phyloP scores from a whole-genome alignment of 2,113 vertebrate genomes.

The Okapia johnstoni region DNA sequence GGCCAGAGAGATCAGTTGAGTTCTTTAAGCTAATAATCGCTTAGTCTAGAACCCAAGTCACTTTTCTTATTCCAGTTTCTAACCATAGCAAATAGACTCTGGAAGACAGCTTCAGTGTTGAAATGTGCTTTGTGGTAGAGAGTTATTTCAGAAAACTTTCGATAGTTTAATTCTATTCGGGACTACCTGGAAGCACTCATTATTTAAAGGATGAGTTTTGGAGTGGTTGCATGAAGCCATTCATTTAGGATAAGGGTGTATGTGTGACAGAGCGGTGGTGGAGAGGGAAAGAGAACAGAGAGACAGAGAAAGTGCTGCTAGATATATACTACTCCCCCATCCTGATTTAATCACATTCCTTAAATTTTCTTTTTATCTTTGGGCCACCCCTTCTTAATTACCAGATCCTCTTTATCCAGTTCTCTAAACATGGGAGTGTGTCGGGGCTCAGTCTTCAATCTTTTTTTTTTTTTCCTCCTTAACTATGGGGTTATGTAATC shows the following conservation, averaged over 20 bases:
- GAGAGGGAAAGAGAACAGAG: not conserved
- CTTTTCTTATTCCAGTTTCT: not conserved
- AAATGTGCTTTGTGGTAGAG: not conserved
- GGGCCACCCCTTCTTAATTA: not conserved
- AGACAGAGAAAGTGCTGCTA: not conserved
- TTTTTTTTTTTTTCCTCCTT: not conserved
- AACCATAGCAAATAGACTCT: not conserved
- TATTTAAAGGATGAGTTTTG: not conserved
- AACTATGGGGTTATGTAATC: not conserved
- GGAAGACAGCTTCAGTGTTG: not conserved
- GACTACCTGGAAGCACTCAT: not conserved
- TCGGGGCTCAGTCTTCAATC: not conserved
- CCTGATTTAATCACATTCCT: not conserved
- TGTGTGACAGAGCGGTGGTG: not conserved
- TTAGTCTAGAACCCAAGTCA: not conserved
- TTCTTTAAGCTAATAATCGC: not conserved
- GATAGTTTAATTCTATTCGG: not conserved
- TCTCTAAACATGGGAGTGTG: not conserved
- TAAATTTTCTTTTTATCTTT: not conserved
- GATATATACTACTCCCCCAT: not conserved
- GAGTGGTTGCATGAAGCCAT: not conserved
- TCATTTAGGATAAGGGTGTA: not conserved
- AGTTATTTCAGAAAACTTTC: not conserved
- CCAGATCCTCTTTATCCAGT: not conserved
- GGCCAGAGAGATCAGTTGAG: not conserved